Percentiles rank a stretch among this genome's conserved stretches.
Evolutionary conservation across 2,113 vertebrate genomes (phyloP).

Genomic region (Pteropus alecto): DNA sequence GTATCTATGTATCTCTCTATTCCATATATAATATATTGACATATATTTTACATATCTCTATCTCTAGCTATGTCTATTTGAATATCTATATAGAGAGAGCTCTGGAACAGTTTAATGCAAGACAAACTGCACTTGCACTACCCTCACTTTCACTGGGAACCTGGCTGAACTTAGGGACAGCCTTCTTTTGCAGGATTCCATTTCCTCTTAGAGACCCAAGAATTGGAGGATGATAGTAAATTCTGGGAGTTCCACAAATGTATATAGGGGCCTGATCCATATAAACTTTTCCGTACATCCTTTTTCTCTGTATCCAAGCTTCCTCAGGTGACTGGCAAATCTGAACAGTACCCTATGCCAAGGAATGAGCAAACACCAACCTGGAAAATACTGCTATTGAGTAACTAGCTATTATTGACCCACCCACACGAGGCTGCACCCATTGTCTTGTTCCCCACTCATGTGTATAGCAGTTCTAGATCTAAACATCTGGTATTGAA

Average conservation of each 20-base stretch:
- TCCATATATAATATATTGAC: no score
- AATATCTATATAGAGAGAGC: no score
- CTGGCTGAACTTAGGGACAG: not conserved
- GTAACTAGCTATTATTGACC: not conserved
- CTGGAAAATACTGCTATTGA: not conserved
- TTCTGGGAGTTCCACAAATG: not conserved
- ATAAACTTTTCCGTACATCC: not conserved
- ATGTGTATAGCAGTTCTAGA: not conserved
- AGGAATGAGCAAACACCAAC: not conserved
- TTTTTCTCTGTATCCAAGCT: not conserved
- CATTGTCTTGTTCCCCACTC: not conserved
- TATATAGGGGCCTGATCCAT: not conserved
- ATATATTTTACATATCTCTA: no score
- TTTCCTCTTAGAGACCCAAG: not conserved
- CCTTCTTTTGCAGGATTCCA: no score
- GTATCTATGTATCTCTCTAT: no score
- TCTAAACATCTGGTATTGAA: not conserved
- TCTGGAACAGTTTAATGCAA: not conserved
- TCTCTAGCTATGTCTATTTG: not conserved
- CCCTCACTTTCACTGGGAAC: not conserved
- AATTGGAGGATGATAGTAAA: not conserved
- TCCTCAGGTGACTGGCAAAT: not conserved
- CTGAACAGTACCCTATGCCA: not conserved
- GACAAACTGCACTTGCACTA: not conserved
- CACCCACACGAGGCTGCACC: fast-evolving